These are phyloP conservation scores for Heliconius nattereri DNA, from an alignment of 1,140 invertebrate genomes.

Conservation along the genomic window DNA sequence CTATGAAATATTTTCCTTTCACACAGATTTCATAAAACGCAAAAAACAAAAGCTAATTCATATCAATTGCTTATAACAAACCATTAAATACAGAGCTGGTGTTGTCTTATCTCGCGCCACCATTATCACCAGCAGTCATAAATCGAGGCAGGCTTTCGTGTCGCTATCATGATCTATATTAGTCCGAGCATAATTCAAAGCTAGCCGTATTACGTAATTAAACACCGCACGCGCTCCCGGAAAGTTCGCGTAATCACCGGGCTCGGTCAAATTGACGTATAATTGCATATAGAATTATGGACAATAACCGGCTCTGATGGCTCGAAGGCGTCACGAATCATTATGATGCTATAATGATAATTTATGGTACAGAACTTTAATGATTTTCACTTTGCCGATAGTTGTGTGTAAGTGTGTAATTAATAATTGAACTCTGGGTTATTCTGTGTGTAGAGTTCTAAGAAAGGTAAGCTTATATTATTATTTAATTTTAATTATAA, in stretches of 20 bases:
- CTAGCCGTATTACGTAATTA: conserved; percentile 55
- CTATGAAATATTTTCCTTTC: too few relatives aligned
- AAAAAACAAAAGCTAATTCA: background rate
- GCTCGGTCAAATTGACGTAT: conserved; percentile 56
- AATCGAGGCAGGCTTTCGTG: conserved; percentile 56
- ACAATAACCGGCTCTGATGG: conserved; percentile 23
- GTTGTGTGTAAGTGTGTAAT: background rate
- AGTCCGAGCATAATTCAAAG: conserved; percentile 63
- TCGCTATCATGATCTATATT: conserved; percentile 65
- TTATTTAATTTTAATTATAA: background rate
- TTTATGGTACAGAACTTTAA: conserved; percentile 6
- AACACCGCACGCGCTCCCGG: conserved; percentile 53
- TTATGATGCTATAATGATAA: conserved; percentile 7
- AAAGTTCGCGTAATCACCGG: conserved; percentile 60
- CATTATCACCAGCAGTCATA: conserved; percentile 58
- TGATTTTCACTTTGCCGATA: conserved; percentile 20
- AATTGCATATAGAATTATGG: conserved; percentile 37
- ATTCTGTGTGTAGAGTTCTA: background rate
- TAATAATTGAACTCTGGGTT: conserved; percentile 12
- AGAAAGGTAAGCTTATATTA: background rate
- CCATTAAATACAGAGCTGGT: background rate
- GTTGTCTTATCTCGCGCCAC: conserved; percentile 41
- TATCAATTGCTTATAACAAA: background rate
- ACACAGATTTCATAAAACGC: too few relatives aligned
- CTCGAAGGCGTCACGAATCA: conserved; percentile 23